Percentiles rank a stretch among this genome's conserved stretches.
phyloP scores from a whole-genome alignment of 2,888 invertebrate species.

The Melinopterus prodromus region DNA sequence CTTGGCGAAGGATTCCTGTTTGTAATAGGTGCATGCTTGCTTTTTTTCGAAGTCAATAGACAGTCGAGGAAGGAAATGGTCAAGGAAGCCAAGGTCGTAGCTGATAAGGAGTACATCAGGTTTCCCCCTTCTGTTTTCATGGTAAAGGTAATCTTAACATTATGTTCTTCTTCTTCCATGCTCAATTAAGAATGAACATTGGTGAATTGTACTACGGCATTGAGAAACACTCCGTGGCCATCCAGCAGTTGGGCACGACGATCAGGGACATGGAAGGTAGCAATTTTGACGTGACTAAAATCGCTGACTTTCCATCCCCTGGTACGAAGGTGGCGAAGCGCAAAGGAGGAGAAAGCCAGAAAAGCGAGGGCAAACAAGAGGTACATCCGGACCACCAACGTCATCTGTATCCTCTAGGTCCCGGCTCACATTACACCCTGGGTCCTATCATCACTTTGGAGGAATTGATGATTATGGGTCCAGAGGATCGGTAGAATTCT shows the following conservation, averaged over 20 bases:
- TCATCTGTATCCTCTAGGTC: background rate
- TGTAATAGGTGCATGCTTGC: background rate
- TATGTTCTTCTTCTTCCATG: background rate
- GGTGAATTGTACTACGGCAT: background rate
- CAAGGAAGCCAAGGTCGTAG: background rate
- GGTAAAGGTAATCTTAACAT: background rate
- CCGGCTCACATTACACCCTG: background rate
- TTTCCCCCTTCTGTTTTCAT: background rate
- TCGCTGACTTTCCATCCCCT: background rate
- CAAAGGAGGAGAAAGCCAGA: background rate
- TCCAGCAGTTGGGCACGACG: background rate
- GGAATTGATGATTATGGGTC: background rate
- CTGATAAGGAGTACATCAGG: conserved; percentile 5
- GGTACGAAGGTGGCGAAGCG: background rate
- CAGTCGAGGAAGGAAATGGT: background rate
- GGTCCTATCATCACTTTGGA: background rate
- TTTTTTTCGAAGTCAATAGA: background rate
- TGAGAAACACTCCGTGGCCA: background rate
- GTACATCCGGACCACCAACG: background rate
- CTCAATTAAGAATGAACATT: background rate
- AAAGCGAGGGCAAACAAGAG: background rate
- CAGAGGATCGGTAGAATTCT: background rate
- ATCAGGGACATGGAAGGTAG: background rate
- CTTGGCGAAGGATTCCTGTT: conserved; percentile 6
- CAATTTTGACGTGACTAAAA: background rate